Evolutionary conservation across 2,113 vertebrate species (phyloP).

Genomic region (Merops nubicus): DNA sequence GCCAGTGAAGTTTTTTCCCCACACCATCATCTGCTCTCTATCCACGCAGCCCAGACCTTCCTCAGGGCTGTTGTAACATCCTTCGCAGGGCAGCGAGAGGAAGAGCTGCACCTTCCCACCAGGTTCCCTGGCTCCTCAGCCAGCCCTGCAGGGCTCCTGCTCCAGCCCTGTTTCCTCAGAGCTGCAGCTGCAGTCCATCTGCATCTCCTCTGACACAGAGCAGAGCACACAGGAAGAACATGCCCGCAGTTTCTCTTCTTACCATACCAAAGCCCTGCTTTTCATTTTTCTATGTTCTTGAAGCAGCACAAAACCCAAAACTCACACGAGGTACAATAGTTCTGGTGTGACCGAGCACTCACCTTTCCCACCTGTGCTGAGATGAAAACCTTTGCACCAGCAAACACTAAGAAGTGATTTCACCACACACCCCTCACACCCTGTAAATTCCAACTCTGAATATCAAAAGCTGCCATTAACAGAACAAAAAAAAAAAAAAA

Average conservation of each 20-base stretch:
- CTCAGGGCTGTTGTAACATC: background rate
- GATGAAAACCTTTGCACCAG: background rate
- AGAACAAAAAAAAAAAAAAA: background rate
- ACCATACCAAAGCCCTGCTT: background rate
- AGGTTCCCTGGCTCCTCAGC: background rate
- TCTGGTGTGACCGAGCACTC: background rate
- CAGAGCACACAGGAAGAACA: background rate
- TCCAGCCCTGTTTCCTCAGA: background rate
- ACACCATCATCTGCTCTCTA: background rate
- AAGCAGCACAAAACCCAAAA: background rate
- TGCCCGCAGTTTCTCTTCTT: background rate
- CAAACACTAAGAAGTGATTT: background rate
- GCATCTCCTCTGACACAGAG: background rate
- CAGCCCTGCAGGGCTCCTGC: background rate
- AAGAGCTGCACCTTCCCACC: background rate
- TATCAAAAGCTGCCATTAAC: background rate
- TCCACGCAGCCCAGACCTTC: background rate
- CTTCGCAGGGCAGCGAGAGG: accelerated
- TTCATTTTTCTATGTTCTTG: background rate
- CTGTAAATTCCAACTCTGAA: background rate
- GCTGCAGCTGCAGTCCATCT: background rate
- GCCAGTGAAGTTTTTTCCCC: background rate
- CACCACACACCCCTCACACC: accelerated
- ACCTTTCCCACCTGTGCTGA: background rate
- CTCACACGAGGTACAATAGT: accelerated